phyloP scores from a whole-genome alignment of 2,113 vertebrate genomes.

The Caloenas nicobarica region DNA sequence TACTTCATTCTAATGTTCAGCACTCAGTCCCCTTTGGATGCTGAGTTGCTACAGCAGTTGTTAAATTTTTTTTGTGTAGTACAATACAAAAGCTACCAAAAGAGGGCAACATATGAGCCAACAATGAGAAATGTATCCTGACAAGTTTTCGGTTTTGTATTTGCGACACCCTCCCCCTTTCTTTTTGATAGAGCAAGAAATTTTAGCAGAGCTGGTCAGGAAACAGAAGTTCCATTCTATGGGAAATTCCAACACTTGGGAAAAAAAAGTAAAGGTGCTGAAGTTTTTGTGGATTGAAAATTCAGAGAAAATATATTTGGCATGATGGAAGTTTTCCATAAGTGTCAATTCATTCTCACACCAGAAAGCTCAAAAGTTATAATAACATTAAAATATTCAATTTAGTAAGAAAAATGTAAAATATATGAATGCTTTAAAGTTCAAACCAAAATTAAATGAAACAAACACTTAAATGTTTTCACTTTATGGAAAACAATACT shows the following conservation, averaged over 20 bases:
- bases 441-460: constrained; percentile 19
- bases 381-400: constrained; percentile 41
- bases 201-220: not conserved
- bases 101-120: constrained; percentile 70
- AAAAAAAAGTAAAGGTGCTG: constrained; percentile 5
- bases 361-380: not conserved
- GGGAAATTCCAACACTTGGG: not conserved
- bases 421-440: not conserved
- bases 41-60: constrained; percentile 17
- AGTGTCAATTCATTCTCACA: constrained; percentile 38
- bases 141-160: not conserved
- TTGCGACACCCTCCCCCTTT: not conserved
- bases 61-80: constrained; percentile 40
- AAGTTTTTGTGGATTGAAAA: constrained; percentile 17
- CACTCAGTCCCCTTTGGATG: not conserved
- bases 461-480: not conserved
- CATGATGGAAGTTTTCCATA: constrained; percentile 22
- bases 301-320: constrained; percentile 24
- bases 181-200: constrained; percentile 6
- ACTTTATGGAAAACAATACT: not conserved
- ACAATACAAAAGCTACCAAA: constrained; percentile 69
- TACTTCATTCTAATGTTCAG: not conserved
- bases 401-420: constrained; percentile 29
- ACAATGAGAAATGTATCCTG: constrained; percentile 60
- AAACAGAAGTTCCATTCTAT: constrained; percentile 15